These are phyloP conservation scores for Tetanocera ferruginea DNA, from an alignment of 2,888 invertebrate species.

Conservation along the genomic window DNA sequence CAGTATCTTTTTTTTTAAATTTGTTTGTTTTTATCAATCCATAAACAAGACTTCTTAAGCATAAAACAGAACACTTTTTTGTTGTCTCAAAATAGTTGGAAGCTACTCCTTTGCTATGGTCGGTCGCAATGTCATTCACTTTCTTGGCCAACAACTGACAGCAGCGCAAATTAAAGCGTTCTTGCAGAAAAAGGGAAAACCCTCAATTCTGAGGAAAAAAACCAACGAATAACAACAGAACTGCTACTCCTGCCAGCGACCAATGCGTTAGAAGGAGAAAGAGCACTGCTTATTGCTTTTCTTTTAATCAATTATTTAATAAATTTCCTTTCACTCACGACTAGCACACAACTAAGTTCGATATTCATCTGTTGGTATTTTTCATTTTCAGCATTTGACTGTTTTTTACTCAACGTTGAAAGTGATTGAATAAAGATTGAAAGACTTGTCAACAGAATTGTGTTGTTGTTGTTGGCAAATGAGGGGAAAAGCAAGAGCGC, in stretches of 20 bases:
- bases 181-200: too few relatives aligned
- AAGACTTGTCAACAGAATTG: background rate
- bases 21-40: background rate
- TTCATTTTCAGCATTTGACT: background rate
- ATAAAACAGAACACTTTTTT: background rate
- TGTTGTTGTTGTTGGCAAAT: too few relatives aligned
- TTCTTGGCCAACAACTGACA: too few relatives aligned
- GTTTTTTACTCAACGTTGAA: background rate
- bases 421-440: background rate
- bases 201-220: background rate
- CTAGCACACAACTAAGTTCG: background rate
- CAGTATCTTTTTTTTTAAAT: background rate
- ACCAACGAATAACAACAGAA: background rate
- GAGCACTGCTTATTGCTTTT: background rate
- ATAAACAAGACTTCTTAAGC: background rate
- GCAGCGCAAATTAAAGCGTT: too few relatives aligned
- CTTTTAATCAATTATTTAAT: background rate
- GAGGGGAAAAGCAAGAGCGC: too few relatives aligned
- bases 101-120: too few relatives aligned
- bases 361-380: constrained; percentile 1
- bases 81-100: too few relatives aligned
- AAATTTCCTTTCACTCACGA: background rate
- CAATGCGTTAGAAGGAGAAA: background rate
- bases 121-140: too few relatives aligned
- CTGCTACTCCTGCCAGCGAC: background rate